These are phyloP conservation scores for Polypterus bichir DNA, from an alignment of 2,113 vertebrate genomes.

Conservation along the genomic window DNA sequence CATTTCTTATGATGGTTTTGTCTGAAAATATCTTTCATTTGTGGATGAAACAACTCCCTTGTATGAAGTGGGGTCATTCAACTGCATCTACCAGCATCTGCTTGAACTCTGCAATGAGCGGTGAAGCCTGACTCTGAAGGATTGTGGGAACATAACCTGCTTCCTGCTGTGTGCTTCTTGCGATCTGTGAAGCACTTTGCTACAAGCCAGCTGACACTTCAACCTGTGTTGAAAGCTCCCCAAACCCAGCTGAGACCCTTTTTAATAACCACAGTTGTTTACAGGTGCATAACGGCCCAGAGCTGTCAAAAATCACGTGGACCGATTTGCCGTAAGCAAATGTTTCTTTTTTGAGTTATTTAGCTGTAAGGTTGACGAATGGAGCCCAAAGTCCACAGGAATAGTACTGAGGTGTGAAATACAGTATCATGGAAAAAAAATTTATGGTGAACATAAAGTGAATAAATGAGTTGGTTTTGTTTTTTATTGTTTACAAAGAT, in stretches of 20 bases:
- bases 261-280: background rate
- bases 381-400: too few relatives aligned
- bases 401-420: too few relatives aligned
- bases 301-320: background rate
- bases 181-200: background rate
- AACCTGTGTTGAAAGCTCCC: background rate
- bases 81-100: slow-evolving; percentile 6
- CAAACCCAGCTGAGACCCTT: background rate
- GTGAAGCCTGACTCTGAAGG: background rate
- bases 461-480: too few relatives aligned
- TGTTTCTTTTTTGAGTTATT: too few relatives aligned
- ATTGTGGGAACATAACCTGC: background rate
- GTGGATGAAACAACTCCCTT: too few relatives aligned
- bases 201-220: background rate
- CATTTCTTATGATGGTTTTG: too few relatives aligned
- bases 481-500: too few relatives aligned
- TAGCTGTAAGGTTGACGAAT: too few relatives aligned
- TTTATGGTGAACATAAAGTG: too few relatives aligned
- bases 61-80: background rate
- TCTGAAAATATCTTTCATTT: too few relatives aligned
- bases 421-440: too few relatives aligned
- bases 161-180: background rate
- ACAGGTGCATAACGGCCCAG: background rate
- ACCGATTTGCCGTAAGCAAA: background rate
- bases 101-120: background rate